phyloP scores from a whole-genome alignment of 2,797 vertebrate genomes.

The Allenopithecus nigroviridis region DNA sequence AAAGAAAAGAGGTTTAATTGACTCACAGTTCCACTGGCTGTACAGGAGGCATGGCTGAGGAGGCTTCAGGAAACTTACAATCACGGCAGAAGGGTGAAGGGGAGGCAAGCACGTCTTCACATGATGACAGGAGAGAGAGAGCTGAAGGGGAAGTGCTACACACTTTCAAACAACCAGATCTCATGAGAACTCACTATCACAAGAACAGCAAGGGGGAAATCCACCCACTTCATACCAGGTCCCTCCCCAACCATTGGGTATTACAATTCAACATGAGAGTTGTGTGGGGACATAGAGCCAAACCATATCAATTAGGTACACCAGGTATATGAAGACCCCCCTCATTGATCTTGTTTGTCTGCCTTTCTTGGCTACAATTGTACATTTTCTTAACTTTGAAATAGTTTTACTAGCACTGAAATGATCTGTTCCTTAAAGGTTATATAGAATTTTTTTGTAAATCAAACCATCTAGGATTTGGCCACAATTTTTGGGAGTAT shows the following conservation, averaged over 20 bases:
- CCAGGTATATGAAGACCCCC: background rate
- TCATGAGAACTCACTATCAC: no score
- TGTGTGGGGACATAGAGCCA: background rate
- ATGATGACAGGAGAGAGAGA: no score
- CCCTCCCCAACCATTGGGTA: background rate
- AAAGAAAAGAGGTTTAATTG: no score
- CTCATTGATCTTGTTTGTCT: background rate
- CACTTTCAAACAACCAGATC: no score
- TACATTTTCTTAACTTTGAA: constrained; percentile 8
- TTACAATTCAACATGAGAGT: background rate
- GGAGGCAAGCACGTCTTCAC: no score
- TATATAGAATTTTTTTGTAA: background rate
- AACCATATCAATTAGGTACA: background rate
- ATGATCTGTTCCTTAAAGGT: background rate
- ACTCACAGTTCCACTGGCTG: no score
- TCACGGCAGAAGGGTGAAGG: no score
- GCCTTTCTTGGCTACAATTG: background rate
- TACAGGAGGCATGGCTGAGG: no score
- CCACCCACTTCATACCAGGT: background rate
- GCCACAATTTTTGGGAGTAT: background rate
- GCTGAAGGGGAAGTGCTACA: no score
- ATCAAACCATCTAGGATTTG: background rate
- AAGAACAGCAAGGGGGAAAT: no score
- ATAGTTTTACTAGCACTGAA: background rate
- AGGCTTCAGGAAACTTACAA: no score